These are phyloP conservation scores for Tricholauxania praeusta DNA, from an alignment of 2,888 invertebrate species.

Conservation along the genomic window DNA sequence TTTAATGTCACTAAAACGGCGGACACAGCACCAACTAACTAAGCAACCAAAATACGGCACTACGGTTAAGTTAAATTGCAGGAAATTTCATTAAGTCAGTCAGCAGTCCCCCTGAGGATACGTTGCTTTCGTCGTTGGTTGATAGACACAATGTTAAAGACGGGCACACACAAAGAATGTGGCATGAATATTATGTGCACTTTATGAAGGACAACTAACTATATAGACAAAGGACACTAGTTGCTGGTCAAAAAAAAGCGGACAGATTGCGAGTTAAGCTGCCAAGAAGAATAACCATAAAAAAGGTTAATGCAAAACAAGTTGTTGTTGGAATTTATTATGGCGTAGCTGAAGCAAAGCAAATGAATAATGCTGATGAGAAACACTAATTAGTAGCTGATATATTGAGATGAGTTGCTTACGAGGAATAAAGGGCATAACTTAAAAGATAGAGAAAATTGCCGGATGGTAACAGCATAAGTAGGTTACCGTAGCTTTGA, in stretches of 20 bases:
- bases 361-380: slow-evolving; percentile 25
- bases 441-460: too few species aligned
- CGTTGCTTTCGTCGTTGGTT: too few species aligned
- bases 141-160: too few species aligned
- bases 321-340: slow-evolving; percentile 32
- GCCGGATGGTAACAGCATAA: too few species aligned
- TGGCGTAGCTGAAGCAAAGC: slow-evolving; percentile 13
- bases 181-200: not conserved
- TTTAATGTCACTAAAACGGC: not conserved
- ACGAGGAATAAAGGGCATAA: not conserved
- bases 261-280: not conserved
- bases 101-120: not conserved
- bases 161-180: not conserved
- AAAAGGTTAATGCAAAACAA: slow-evolving; percentile 37
- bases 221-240: not conserved
- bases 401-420: not conserved
- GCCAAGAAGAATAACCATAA: not conserved
- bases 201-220: slow-evolving; percentile 27
- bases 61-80: not conserved
- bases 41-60: too few species aligned
- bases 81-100: slow-evolving; percentile 28
- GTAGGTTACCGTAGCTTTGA: too few species aligned
- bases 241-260: not conserved
- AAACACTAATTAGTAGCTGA: slow-evolving; percentile 36
- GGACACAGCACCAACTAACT: too few species aligned